These are phyloP conservation scores for Sebastes aleutianus DNA, from an alignment of 2,797 vertebrate species.

Conservation along the genomic window DNA sequence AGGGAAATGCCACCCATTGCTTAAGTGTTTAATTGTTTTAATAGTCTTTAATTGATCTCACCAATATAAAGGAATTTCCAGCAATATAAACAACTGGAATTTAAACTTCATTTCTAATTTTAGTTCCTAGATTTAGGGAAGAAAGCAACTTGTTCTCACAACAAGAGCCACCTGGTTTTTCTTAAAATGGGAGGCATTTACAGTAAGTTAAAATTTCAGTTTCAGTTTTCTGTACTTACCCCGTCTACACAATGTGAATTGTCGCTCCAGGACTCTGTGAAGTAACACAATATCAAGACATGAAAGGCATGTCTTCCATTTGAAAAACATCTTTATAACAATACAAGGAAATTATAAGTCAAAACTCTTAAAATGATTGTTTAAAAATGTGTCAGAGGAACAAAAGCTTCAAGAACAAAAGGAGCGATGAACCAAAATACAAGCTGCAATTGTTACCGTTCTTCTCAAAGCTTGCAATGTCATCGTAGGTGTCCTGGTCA, in stretches of 20 bases:
- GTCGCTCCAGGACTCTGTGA: slow-evolving; percentile 73
- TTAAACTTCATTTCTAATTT: background rate
- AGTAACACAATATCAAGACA: slow-evolving; percentile 1
- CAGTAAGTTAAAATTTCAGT: background rate
- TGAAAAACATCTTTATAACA: background rate
- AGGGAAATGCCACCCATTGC: background rate
- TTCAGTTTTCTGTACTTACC: slow-evolving; percentile 58
- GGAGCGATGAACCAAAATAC: background rate
- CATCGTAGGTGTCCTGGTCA: slow-evolving; percentile 65
- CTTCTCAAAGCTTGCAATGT: slow-evolving; percentile 62
- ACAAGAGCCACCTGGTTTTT: background rate
- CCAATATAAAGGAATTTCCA: background rate
- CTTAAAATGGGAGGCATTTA: background rate
- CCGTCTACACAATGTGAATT: slow-evolving; percentile 59
- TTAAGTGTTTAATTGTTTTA: background rate
- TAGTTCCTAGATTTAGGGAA: background rate
- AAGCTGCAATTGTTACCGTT: slow-evolving; percentile 46
- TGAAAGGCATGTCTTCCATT: background rate
- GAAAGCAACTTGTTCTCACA: background rate
- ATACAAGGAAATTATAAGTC: background rate
- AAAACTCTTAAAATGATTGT: background rate
- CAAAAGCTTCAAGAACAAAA: background rate
- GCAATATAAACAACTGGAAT: background rate
- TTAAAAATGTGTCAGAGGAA: background rate
- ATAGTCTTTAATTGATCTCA: background rate